These are phyloP conservation scores for Puntigrus tetrazona DNA, from an alignment of 2,113 vertebrate genomes.

Conservation along the genomic window DNA sequence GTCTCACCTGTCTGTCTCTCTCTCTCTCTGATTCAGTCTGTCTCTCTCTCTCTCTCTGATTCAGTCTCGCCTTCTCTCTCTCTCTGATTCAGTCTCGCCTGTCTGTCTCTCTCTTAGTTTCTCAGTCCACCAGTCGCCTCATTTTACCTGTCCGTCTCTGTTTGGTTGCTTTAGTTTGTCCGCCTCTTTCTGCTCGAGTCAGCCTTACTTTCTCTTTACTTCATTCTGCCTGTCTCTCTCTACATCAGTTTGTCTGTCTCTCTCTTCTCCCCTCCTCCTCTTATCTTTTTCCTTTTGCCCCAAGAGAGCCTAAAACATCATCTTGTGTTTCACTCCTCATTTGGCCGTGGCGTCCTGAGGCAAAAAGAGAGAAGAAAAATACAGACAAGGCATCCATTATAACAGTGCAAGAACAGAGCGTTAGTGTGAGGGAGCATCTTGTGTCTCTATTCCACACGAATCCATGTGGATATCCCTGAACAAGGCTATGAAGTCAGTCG, in stretches of 20 bases:
- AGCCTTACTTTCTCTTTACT: not conserved
- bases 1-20: no score
- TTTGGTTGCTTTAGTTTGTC: not conserved
- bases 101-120: no score
- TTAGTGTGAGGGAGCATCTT: conserved; percentile 24
- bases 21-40: no score
- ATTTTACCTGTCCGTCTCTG: no score
- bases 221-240: not conserved
- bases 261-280: not conserved
- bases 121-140: no score
- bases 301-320: conserved; percentile 39
- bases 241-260: conserved; percentile 20
- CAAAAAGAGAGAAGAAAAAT: not conserved
- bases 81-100: no score
- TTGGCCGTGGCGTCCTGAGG: conserved; percentile 26
- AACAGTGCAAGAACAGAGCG: conserved; percentile 32
- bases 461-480: not conserved
- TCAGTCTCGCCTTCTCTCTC: no score
- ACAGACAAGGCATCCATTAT: conserved; percentile 50
- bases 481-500: not conserved
- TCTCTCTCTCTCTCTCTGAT: no score
- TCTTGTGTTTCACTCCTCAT: conserved; percentile 34
- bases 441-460: not conserved
- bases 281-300: not conserved
- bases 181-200: not conserved